phyloP scores from a whole-genome alignment of 2,113 vertebrate genomes.

The Clarias gariepinus region DNA sequence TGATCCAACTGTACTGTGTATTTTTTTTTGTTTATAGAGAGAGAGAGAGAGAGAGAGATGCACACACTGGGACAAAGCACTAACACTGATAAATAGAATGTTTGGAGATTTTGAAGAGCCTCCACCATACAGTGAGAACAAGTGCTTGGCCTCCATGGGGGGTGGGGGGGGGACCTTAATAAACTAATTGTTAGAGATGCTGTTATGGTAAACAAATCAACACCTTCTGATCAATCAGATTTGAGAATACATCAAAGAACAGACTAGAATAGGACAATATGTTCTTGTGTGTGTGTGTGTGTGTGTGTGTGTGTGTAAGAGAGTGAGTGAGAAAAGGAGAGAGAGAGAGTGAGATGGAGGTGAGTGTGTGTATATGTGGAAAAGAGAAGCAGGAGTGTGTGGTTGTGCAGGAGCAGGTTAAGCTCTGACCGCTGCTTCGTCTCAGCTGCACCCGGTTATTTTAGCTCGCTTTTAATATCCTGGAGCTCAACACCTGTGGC shows the following conservation, averaged over 20 bases:
- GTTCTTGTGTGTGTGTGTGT: neutral
- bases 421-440: constrained; percentile 52
- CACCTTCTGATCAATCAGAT: neutral
- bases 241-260: neutral
- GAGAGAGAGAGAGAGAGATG: no score
- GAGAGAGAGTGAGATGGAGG: neutral
- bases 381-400: constrained; percentile 52
- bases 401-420: constrained; percentile 50
- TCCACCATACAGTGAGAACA: neutral
- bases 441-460: constrained; percentile 66
- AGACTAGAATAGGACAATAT: neutral
- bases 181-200: neutral
- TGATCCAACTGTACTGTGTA: no score
- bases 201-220: no score
- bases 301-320: neutral
- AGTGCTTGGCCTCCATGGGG: neutral
- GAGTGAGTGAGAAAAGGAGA: neutral
- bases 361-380: constrained; percentile 2
- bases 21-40: no score
- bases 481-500: constrained; percentile 68
- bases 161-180: neutral
- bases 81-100: neutral
- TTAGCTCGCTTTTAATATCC: constrained; percentile 72
- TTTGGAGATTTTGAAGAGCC: neutral
- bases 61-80: neutral